Evolutionary conservation across 1,140 invertebrate species (phyloP), one percentile per base, ranked within the genome.

Genomic region (Lucilia sericata): DNA sequence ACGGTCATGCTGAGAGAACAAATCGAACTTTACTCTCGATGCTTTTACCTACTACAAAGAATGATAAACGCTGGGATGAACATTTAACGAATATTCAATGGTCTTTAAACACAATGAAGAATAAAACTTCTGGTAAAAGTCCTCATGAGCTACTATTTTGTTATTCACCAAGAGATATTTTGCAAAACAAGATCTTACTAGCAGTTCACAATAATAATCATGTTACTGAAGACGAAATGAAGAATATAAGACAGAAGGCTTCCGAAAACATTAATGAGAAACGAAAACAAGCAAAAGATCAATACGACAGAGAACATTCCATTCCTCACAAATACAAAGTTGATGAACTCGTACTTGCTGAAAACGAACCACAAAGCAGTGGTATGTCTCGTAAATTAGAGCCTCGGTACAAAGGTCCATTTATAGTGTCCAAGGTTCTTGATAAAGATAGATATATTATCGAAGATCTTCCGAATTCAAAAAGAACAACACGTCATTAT

Each of bases 331-430:
- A n/a, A n/a, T n/a, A n/a, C n/a, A n/a, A n/a, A n/a, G n/a, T n/a
- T n/a, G n/a, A n/a, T 74, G 87, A 89, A 80, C 85, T 83, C 7
- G 85, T 89, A 0, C 82, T 87, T 65, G 85, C 88, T 19, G 82
- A 85, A 82, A 86, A 88, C 47, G 84, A 85, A 36, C 84, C 84
- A 25, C 84, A 60, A 8, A 85, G 86, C 19, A 83, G 84, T 17
- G 87, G 86, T 21, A 84, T 74, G 17, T 85, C 80, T 34, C 81
- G 36, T 36, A 36, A 36, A 36, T 36, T 87, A 9, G 84, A 86
- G 21, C 86, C 86, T 13, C 84, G 85, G 76, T 88, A 84, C 74
- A 84, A 84, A 65, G 86, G 87, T 0, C 88, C 87, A 8, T 89
- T 87, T 74, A 82, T 88, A 9, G 55, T 36, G 21, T n/a, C n/a